Conservation (phyloP, 2,797 vertebrate genomes). For the Rachycentron canadum region DNA sequence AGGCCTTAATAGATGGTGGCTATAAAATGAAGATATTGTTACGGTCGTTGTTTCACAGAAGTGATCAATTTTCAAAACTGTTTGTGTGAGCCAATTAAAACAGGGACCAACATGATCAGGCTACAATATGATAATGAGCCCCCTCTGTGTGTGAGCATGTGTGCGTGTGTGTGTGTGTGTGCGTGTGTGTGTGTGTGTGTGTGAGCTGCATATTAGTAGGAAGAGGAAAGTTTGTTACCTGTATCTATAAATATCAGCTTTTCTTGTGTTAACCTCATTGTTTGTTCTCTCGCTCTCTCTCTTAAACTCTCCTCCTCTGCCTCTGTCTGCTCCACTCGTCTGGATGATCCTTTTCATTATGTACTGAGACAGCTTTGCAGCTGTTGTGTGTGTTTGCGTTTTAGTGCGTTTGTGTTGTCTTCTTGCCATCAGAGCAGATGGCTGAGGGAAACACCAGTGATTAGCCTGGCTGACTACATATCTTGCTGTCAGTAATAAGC, state of each 20-base stretch:
- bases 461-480: conserved; percentile 53
- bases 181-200: background rate
- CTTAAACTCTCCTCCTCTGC: conserved; percentile 12
- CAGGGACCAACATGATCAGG: conserved; percentile 29
- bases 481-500: conserved; percentile 39
- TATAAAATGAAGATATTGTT: conserved; percentile 29
- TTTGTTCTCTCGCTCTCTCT: conserved; percentile 16
- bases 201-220: background rate
- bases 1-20: conserved; percentile 41
- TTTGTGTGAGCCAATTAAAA: conserved; percentile 42
- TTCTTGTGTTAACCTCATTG: conserved; percentile 24
- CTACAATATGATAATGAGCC: conserved; percentile 9
- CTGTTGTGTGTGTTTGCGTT: conserved; percentile 20
- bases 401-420: conserved; percentile 26
- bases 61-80: conserved; percentile 47
- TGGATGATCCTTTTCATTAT: conserved; percentile 58
- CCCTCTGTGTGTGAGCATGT: conserved; percentile 6
- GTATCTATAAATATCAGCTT: conserved; percentile 31
- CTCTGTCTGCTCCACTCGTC: conserved; percentile 35
- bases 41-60: background rate
- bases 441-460: conserved; percentile 53
- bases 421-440: conserved; percentile 51
- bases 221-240: background rate
- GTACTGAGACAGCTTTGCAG: conserved; percentile 33
- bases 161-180: conserved; percentile 4